These are phyloP conservation scores for Thecophora atra DNA, from an alignment of 2,888 invertebrate species.

Conservation along the genomic window DNA sequence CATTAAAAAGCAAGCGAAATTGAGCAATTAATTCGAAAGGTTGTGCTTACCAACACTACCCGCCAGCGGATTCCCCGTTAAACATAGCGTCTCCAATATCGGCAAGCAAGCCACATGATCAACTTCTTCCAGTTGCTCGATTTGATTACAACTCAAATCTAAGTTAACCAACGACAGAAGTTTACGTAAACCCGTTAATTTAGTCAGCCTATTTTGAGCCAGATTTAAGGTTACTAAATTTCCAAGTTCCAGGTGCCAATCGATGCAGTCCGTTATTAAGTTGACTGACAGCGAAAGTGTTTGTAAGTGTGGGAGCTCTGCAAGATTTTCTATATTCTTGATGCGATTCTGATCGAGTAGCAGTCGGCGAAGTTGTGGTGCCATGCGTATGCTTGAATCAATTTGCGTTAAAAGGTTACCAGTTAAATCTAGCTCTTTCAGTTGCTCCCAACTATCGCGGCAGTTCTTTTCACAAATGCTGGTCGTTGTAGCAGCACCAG, in stretches of 20 bases:
- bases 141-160: conserved; percentile 86
- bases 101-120: conserved; percentile 82
- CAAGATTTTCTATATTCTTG: conserved; percentile 77
- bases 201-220: conserved; percentile 82
- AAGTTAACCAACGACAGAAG: conserved; percentile 86
- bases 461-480: conserved; percentile 42
- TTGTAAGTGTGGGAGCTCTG: conserved; percentile 79
- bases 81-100: conserved; percentile 83
- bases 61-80: conserved; percentile 91
- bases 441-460: conserved; percentile 70
- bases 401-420: conserved; percentile 80
- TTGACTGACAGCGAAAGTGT: conserved; percentile 84
- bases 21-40: background rate
- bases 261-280: conserved; percentile 75
- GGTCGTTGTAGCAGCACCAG: background rate
- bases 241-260: conserved; percentile 86
- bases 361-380: conserved; percentile 77
- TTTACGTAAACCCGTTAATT: conserved; percentile 79
- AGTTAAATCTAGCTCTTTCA: conserved; percentile 79
- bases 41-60: conserved; percentile 63
- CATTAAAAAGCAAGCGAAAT: background rate
- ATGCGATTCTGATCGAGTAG: conserved; percentile 83
- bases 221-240: conserved; percentile 87
- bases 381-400: conserved; percentile 81
- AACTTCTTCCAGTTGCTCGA: conserved; percentile 83